phyloP scores from a whole-genome alignment of 1,140 invertebrate genomes.

The Mactra quadrangularis region DNA sequence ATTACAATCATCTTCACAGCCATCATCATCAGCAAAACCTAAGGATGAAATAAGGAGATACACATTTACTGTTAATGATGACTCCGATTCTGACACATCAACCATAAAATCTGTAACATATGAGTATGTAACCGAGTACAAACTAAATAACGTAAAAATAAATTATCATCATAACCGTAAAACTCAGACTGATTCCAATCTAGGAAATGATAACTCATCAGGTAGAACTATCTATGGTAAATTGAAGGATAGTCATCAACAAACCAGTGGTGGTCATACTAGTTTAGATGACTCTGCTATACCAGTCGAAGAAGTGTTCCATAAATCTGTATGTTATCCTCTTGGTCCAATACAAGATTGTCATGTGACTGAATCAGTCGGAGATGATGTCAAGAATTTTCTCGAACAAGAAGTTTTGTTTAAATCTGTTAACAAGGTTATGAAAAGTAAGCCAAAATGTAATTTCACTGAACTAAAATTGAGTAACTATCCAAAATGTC shows the following conservation, averaged over 20 bases:
- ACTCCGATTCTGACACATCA: slow-evolving; percentile 42
- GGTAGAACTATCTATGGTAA: neutral
- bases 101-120: slow-evolving; percentile 56
- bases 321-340: slow-evolving; percentile 46
- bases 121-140: slow-evolving; percentile 56
- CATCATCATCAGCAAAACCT: no score
- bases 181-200: slow-evolving; percentile 35
- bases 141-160: slow-evolving; percentile 57
- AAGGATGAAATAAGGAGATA: slow-evolving; percentile 26
- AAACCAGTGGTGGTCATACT: neutral
- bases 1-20: no score
- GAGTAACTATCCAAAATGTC: neutral
- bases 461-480: no score
- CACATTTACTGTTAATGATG: slow-evolving; percentile 54
- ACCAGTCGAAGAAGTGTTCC: slow-evolving; percentile 36
- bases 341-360: slow-evolving; percentile 26
- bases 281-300: neutral
- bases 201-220: neutral
- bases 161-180: slow-evolving; percentile 54
- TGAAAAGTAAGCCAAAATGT: neutral
- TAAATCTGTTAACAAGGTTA: no score
- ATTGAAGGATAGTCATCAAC: neutral
- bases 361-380: neutral
- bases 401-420: no score
- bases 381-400: neutral